These are phyloP conservation scores for Drosophila paulistorum DNA, from an alignment of 1,140 invertebrate species.

Conservation along the genomic window DNA sequence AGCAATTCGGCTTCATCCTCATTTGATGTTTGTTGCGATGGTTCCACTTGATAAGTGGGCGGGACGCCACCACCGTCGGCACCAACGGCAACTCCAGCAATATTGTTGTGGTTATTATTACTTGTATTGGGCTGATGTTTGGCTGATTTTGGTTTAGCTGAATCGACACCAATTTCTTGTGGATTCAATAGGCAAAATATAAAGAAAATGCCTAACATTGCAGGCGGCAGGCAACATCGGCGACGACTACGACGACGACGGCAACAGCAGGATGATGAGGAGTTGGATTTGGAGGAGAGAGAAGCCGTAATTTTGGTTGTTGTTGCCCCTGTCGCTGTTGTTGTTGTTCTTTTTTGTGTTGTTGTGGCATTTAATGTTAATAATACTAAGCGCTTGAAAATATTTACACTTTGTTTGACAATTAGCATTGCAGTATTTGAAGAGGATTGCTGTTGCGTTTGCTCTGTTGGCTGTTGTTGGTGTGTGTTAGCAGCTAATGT, in stretches of 20 bases:
- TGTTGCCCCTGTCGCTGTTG: conserved; percentile 27
- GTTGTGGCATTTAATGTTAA: conserved; percentile 70
- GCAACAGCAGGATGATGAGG: conserved; percentile 25
- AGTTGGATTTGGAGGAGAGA: background rate
- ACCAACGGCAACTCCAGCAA: conserved; percentile 35
- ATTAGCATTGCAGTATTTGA: conserved; percentile 68
- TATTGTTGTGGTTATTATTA: conserved; percentile 50
- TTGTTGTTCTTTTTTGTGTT: conserved; percentile 29
- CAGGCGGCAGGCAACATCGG: conserved; percentile 43
- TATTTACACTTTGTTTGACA: conserved; percentile 74
- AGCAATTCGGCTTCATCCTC: conserved; percentile 75
- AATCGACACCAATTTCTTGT: conserved; percentile 57
- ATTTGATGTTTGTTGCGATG: conserved; percentile 74
- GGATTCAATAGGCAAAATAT: conserved; percentile 55
- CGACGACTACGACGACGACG: conserved; percentile 36
- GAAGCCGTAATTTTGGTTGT: conserved; percentile 40
- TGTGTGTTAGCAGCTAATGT: conserved; percentile 9
- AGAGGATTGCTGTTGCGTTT: conserved; percentile 38
- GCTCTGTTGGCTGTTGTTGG: conserved; percentile 18
- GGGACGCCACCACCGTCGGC: conserved; percentile 47
- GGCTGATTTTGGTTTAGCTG: conserved; percentile 73
- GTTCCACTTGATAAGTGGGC: conserved; percentile 66
- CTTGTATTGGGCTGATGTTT: conserved; percentile 60
- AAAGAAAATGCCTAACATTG: conserved; percentile 47
- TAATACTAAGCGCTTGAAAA: conserved; percentile 80